Percentiles rank a stretch among this genome's conserved stretches.
Conservation (phyloP, 1,140 invertebrate species). For the Sycophaga agraensis region DNA sequence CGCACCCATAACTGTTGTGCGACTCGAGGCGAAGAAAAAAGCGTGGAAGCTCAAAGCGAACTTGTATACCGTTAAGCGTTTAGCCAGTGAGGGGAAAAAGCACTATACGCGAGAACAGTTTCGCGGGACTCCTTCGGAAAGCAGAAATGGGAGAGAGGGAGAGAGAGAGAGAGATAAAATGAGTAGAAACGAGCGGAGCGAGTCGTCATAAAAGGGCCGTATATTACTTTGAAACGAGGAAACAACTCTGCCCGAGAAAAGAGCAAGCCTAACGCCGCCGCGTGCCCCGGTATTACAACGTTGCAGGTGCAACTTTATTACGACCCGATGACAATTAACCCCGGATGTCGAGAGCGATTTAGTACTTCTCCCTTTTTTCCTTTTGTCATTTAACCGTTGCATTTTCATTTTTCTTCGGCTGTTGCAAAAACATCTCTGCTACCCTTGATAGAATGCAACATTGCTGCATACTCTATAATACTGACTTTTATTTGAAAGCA, state of each 20-base stretch:
- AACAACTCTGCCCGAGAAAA: conserved; percentile 28
- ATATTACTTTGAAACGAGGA: conserved; percentile 38
- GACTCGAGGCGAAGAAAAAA: not conserved
- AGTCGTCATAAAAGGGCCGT: conserved; percentile 42
- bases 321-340: conserved; percentile 45
- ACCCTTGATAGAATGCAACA: too few species aligned
- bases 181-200: conserved; percentile 19
- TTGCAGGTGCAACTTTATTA: conserved; percentile 35
- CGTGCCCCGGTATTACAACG: not conserved
- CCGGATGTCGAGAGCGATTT: conserved; percentile 29
- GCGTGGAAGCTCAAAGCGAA: conserved; percentile 1
- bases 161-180: conserved; percentile 29
- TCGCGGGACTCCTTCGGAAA: not conserved
- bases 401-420: too few species aligned
- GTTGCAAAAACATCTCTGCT: too few species aligned
- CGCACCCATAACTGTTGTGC: conserved; percentile 1
- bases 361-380: conserved; percentile 31
- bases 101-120: not conserved
- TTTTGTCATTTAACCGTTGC: too few species aligned
- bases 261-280: conserved; percentile 14
- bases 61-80: conserved; percentile 25
- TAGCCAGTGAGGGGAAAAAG: conserved; percentile 4
- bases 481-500: too few species aligned
- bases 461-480: too few species aligned
- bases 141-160: conserved; percentile 19